These are phyloP conservation scores for Microtus oregoni DNA, from an alignment of 2,113 vertebrate genomes.

Conservation along the genomic window DNA sequence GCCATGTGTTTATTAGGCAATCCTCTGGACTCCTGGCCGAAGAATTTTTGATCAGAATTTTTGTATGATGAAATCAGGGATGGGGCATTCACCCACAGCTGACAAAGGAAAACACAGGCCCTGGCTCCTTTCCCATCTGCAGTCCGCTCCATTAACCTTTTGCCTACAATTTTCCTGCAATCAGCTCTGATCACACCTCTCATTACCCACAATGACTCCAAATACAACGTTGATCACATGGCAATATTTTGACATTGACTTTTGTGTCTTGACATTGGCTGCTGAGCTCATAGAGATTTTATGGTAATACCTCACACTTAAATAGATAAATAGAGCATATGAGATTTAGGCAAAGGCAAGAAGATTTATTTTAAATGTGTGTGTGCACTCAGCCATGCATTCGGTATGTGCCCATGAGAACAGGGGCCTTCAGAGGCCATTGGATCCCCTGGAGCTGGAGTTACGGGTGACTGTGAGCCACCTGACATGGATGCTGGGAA, in stretches of 20 bases:
- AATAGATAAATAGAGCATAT: background rate
- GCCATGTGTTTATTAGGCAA: background rate
- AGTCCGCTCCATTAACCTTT: background rate
- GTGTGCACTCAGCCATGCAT: background rate
- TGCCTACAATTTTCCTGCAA: background rate
- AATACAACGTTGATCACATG: background rate
- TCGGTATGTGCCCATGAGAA: background rate
- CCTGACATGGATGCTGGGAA: background rate
- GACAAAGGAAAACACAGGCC: background rate
- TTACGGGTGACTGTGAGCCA: background rate
- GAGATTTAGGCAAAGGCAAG: background rate
- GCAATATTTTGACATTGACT: background rate
- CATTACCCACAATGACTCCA: background rate
- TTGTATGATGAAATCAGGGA: background rate
- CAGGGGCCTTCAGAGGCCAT: too few species aligned
- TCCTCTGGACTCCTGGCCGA: too few species aligned
- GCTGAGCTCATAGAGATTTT: background rate
- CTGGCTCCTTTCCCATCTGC: background rate
- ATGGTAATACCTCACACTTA: background rate
- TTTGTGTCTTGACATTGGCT: background rate
- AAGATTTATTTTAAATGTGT: background rate
- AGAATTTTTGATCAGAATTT: conserved; percentile 3
- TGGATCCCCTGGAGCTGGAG: background rate
- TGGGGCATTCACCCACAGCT: background rate
- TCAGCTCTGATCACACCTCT: background rate